Evolutionary conservation across 2,797 vertebrate genomes (phyloP).

Genomic region (Molossus molossus): DNA sequence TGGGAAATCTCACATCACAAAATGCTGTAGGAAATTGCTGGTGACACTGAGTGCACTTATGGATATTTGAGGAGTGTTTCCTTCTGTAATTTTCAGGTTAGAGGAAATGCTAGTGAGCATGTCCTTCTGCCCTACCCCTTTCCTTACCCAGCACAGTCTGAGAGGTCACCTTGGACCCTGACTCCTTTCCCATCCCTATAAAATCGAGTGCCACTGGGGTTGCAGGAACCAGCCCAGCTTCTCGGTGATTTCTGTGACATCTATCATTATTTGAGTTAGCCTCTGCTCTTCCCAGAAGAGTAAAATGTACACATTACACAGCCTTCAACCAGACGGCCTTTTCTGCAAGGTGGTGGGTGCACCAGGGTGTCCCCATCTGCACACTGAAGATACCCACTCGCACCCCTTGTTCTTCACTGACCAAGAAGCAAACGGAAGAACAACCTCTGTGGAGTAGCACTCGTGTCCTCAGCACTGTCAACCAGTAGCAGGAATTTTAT

Average conservation of each 20-base stretch:
- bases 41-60: slow-evolving; percentile 53
- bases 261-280: slow-evolving; percentile 33
- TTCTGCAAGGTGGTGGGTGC: not conserved
- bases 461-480: not conserved
- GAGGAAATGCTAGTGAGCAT: not conserved
- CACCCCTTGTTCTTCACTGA: not conserved
- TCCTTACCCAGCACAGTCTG: not conserved
- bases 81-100: slow-evolving; percentile 59
- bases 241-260: not conserved
- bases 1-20: slow-evolving; percentile 64
- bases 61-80: slow-evolving; percentile 22
- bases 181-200: not conserved
- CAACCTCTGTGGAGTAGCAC: not conserved
- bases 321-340: not conserved
- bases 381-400: not conserved
- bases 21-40: slow-evolving; percentile 23
- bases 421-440: not conserved
- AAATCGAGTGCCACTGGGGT: not conserved
- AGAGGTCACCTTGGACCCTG: not conserved
- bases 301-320: not conserved
- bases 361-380: not conserved
- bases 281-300: not conserved
- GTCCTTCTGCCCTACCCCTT: not conserved
- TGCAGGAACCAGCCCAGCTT: not conserved
- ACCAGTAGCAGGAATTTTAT: not conserved